Evolutionary conservation across 2,888 invertebrate genomes (phyloP).

Genomic region (Lamproptera curius): DNA sequence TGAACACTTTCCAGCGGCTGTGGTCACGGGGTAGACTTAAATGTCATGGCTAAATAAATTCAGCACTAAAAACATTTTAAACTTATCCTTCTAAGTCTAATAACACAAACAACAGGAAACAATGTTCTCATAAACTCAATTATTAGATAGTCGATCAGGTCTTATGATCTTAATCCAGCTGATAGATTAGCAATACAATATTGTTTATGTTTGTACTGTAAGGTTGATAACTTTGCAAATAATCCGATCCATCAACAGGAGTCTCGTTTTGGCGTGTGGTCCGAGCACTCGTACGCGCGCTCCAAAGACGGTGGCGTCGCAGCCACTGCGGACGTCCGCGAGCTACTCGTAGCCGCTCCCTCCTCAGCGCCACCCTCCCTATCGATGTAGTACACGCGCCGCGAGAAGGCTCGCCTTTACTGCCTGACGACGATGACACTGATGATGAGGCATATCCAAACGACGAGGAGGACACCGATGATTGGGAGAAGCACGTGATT

Average conservation of each 20-base stretch:
- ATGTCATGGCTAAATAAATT: too few relatives aligned
- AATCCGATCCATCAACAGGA: slow-evolving; percentile 30
- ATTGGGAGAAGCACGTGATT: slow-evolving; percentile 34
- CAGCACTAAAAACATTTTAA: too few relatives aligned
- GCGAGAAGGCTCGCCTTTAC: slow-evolving; percentile 22
- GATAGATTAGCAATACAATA: too few relatives aligned
- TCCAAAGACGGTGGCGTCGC: slow-evolving; percentile 28
- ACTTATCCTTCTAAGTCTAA: too few relatives aligned
- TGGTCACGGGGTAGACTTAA: too few relatives aligned
- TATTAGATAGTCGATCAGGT: too few relatives aligned
- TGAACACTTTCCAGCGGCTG: too few relatives aligned
- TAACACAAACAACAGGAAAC: too few relatives aligned
- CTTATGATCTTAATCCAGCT: too few relatives aligned
- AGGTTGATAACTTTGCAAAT: too few relatives aligned
- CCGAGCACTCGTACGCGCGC: slow-evolving; percentile 64
- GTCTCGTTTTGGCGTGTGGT: slow-evolving; percentile 46
- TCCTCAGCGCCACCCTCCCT: slow-evolving; percentile 25
- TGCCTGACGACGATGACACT: slow-evolving; percentile 20
- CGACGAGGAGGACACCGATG: slow-evolving; percentile 22
- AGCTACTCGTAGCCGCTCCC: slow-evolving; percentile 37
- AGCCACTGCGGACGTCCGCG: slow-evolving; percentile 28
- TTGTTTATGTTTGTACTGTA: too few relatives aligned
- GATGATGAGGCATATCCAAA: slow-evolving; percentile 4
- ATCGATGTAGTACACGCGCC: slow-evolving; percentile 28
- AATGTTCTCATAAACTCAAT: too few relatives aligned